phyloP scores from a whole-genome alignment of 2,797 vertebrate genomes.

The Ctenopoma kingsleyae region DNA sequence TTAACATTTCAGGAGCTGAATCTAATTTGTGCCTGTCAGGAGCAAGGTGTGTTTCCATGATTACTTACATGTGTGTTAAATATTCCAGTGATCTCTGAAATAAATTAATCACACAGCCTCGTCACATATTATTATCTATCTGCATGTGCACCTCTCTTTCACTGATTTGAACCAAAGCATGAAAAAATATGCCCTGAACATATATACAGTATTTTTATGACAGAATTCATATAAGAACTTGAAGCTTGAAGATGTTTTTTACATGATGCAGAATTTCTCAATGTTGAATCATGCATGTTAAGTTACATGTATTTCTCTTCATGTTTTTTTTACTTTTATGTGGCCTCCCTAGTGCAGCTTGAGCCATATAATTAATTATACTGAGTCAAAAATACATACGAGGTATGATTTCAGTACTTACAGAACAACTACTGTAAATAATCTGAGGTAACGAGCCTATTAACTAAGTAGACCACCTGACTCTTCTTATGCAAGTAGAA shows the following conservation, averaged over 20 bases:
- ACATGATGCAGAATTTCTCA: conserved; percentile 63
- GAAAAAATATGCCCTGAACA: background rate
- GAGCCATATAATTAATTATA: conserved; percentile 51
- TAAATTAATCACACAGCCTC: conserved; percentile 35
- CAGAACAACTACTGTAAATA: conserved; percentile 22
- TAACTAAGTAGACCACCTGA: conserved; percentile 59
- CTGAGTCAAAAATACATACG: conserved; percentile 21
- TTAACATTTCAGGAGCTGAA: conserved; percentile 28
- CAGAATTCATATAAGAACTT: conserved; percentile 4
- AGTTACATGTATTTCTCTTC: conserved; percentile 69
- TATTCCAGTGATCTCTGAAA: conserved; percentile 37
- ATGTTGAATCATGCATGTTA: conserved; percentile 78
- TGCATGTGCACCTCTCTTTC: conserved; percentile 11
- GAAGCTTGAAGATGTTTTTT: conserved; percentile 9
- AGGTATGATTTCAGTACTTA: background rate
- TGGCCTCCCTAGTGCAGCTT: conserved; percentile 26
- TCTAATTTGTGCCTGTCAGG: conserved; percentile 49
- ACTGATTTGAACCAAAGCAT: conserved; percentile 10
- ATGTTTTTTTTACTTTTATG: conserved; percentile 38
- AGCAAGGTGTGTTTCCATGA: conserved; percentile 42
- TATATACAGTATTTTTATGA: background rate
- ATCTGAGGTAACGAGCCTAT: conserved; percentile 52
- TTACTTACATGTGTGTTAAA: conserved; percentile 48
- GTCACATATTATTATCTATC: conserved; percentile 25
- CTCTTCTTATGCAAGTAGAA: conserved; percentile 42